Conservation (phyloP, 2,113 vertebrate species). For the Dasypus novemcinctus region DNA sequence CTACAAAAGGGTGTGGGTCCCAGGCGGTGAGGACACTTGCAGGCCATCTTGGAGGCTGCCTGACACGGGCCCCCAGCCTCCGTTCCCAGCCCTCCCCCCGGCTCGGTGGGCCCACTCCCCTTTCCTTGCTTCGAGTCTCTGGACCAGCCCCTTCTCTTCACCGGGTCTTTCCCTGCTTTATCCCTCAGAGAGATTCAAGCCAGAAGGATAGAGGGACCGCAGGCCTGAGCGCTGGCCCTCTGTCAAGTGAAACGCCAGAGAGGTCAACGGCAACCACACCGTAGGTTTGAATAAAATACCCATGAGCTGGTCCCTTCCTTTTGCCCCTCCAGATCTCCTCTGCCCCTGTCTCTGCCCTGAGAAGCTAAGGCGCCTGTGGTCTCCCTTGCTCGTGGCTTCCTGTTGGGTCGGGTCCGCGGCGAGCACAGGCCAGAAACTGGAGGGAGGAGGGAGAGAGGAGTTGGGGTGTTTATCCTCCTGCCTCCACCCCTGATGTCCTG, state of each 20-base stretch:
- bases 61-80: not conserved
- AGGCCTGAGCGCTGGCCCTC: not conserved
- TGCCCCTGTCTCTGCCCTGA: not conserved
- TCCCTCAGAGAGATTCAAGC: not conserved
- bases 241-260: not conserved
- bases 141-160: not conserved
- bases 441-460: not conserved
- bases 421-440: not conserved
- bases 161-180: not conserved
- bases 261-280: fast-evolving
- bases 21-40: too few relatives aligned
- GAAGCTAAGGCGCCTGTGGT: too few relatives aligned
- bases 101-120: not conserved
- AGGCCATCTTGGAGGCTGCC: not conserved
- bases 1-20: fast-evolving
- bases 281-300: too few relatives aligned
- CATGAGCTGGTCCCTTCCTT: not conserved
- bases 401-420: not conserved
- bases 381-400: too few relatives aligned
- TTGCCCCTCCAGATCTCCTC: not conserved
- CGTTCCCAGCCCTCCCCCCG: not conserved
- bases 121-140: not conserved
- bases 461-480: not conserved
- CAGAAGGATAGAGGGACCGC: not conserved
- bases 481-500: not conserved